Conservation (phyloP, 1,140 invertebrate species). For the Solenopsis fugax region DNA sequence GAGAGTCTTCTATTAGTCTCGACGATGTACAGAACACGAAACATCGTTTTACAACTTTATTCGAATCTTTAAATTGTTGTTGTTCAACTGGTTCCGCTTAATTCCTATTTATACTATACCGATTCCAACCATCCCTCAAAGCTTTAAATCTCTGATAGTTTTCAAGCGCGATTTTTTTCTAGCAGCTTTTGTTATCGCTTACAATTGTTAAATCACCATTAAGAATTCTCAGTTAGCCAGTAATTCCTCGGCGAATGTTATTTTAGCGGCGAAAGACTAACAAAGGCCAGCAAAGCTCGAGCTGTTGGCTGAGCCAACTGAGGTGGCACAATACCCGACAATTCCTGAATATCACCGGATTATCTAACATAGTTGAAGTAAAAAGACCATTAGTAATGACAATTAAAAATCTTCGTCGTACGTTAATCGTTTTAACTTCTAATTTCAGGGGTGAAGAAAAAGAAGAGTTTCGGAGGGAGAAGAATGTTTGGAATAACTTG, state of each 20-base stretch:
- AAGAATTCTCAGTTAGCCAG: slow-evolving; percentile 32
- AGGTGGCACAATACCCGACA: slow-evolving; percentile 11
- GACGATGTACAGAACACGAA: neutral
- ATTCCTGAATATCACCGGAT: neutral
- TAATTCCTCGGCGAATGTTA: slow-evolving; percentile 10
- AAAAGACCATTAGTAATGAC: neutral
- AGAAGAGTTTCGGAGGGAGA: neutral
- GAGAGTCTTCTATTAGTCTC: neutral
- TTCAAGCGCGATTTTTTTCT: neutral
- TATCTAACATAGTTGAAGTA: neutral
- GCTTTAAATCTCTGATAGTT: neutral
- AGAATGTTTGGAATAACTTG: neutral
- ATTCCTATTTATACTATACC: slow-evolving; percentile 4
- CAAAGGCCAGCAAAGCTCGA: neutral
- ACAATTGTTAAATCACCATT: slow-evolving; percentile 19
- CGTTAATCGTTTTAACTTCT: neutral
- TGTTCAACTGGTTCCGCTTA: neutral
- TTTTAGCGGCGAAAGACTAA: slow-evolving; percentile 17
- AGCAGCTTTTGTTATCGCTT: neutral
- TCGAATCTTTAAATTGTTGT: slow-evolving; percentile 9
- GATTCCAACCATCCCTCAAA: neutral
- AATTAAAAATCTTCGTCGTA: neutral
- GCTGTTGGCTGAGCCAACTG: slow-evolving; percentile 9
- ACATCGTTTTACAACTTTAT: neutral
- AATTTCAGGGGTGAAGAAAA: neutral